Evolutionary conservation across 2,888 invertebrate genomes (phyloP).

Genomic region (Nomada lathburiana): DNA sequence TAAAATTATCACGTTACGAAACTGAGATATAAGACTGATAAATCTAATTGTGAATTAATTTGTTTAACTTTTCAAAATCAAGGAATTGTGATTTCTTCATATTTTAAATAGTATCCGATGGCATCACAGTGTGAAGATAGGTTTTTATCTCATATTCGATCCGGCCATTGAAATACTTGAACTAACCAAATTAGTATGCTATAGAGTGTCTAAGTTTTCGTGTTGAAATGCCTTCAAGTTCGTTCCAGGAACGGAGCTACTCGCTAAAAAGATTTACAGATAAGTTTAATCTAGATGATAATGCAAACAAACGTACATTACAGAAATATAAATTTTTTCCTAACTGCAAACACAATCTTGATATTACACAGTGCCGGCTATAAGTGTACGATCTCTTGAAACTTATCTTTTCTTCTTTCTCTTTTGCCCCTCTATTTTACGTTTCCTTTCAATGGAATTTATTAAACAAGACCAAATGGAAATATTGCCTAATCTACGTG

Average conservation of each 20-base stretch:
- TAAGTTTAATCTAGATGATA: conserved; percentile 30
- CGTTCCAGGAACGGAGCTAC: conserved; percentile 56
- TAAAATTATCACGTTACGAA: too few relatives aligned
- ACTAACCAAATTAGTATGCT: conserved; percentile 70
- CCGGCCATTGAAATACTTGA: conserved; percentile 47
- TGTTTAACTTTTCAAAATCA: too few relatives aligned
- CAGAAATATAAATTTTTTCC: not conserved
- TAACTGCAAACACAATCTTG: not conserved
- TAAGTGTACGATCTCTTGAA: not conserved
- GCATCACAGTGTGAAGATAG: too few relatives aligned
- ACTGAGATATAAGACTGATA: too few relatives aligned
- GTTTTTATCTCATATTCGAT: not conserved
- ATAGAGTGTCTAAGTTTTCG: conserved; percentile 31
- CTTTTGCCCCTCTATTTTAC: too few relatives aligned
- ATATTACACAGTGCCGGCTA: not conserved
- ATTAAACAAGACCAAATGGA: too few relatives aligned
- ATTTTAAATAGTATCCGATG: not conserved
- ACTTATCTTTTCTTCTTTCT: not conserved
- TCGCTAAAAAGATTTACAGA: conserved; percentile 5
- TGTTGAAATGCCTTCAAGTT: conserved; percentile 22
- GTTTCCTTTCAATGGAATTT: too few relatives aligned
- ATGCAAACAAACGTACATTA: conserved; percentile 9
- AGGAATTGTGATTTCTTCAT: not conserved
- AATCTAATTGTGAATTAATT: too few relatives aligned
- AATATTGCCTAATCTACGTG: too few relatives aligned